Conservation (phyloP, 2,888 invertebrate genomes). For the Drosophila mimica region DNA sequence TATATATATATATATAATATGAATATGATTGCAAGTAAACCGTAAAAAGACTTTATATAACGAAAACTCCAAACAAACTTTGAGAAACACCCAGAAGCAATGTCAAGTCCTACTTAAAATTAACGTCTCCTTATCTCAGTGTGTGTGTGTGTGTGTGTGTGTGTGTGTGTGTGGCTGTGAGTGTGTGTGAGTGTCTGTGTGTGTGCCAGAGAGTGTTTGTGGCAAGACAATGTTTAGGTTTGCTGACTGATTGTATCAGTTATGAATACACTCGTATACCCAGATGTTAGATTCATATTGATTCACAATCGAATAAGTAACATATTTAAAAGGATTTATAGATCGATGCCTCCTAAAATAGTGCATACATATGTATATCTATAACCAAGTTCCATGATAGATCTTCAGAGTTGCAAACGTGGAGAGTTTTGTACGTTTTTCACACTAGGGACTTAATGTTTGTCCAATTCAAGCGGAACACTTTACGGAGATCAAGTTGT, state of each 20-base stretch:
- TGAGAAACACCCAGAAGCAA: slow-evolving; percentile 23
- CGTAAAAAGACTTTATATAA: slow-evolving; percentile 26
- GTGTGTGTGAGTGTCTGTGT: not conserved
- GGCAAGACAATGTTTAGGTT: not conserved
- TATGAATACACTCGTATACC: slow-evolving; percentile 17
- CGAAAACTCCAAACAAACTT: slow-evolving; percentile 18
- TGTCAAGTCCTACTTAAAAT: slow-evolving; percentile 14
- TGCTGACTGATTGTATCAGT: slow-evolving; percentile 20
- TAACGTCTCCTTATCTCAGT: not conserved
- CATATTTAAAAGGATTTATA: slow-evolving; percentile 9
- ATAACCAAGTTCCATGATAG: slow-evolving; percentile 10
- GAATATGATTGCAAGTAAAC: slow-evolving; percentile 9
- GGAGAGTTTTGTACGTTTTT: not conserved
- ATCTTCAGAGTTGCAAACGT: not conserved
- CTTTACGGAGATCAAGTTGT: slow-evolving; percentile 44
- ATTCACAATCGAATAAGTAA: slow-evolving; percentile 14
- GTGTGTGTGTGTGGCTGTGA: not conserved
- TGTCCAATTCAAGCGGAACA: slow-evolving; percentile 13
- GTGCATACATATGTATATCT: not conserved
- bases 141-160: not conserved
- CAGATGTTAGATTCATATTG: slow-evolving; percentile 39
- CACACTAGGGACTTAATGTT: slow-evolving; percentile 15
- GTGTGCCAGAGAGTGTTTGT: not conserved
- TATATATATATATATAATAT: not conserved
- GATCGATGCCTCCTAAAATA: slow-evolving; percentile 8